Conservation (phyloP, 1,140 invertebrate species). For the Stegodyphus dumicola region DNA sequence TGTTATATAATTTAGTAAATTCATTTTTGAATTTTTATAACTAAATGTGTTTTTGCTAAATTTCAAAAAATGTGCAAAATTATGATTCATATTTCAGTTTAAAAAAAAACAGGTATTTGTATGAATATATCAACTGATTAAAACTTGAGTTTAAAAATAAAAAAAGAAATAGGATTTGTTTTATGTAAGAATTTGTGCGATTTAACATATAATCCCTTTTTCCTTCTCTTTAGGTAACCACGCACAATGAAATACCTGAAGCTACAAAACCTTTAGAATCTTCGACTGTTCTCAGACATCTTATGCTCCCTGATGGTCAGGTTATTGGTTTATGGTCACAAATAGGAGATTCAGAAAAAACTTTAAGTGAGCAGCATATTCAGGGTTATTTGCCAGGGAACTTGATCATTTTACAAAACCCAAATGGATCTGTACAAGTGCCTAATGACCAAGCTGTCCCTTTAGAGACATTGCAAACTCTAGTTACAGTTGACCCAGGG, state of each 20-base stretch:
- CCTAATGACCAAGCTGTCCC: slow-evolving; percentile 66
- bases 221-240: not conserved
- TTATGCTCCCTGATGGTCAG: slow-evolving; percentile 59
- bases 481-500: slow-evolving; percentile 65
- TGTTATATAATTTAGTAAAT: no score
- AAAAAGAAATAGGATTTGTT: no score
- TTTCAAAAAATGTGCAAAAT: no score
- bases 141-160: no score
- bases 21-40: no score
- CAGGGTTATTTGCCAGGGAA: slow-evolving; percentile 59
- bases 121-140: no score
- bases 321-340: slow-evolving; percentile 37
- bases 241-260: slow-evolving; percentile 13
- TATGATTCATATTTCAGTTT: no score
- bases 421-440: slow-evolving; percentile 66
- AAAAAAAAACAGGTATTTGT: no score
- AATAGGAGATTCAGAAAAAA: slow-evolving; percentile 28
- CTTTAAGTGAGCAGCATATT: slow-evolving; percentile 24
- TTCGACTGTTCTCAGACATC: slow-evolving; percentile 48
- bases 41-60: no score
- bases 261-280: slow-evolving; percentile 1
- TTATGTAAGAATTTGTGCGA: no score
- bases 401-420: slow-evolving; percentile 66
- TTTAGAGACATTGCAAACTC: slow-evolving; percentile 67
- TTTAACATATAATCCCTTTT: not conserved